Base-by-base conservation (phyloP, 53 echinoderm and acorn worm genomes). In the Echinometra lucunter region DNA sequence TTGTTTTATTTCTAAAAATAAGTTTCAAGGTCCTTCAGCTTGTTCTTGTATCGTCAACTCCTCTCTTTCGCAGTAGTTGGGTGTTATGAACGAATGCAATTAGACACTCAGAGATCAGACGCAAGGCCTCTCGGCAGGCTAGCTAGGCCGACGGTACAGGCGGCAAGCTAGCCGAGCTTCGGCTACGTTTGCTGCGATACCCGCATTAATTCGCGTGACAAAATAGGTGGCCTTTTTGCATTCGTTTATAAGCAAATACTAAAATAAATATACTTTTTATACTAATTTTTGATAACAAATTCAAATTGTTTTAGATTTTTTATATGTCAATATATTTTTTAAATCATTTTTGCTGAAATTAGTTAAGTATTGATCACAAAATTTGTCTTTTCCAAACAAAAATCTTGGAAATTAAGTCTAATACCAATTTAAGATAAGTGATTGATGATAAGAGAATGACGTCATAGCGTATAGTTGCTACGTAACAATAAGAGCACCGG, bases 391-490 rank as follows among this genome's bases (percentile, higher is more conserved):
- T 1, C 21, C 63, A 63, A 63, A 40, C 21, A 78, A 17, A 78
- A 42, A 40, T 18, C 19, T 21, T 78, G 78, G 5, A 18, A 28
- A 10, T 11, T n/a, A 18, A 53, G 55, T 7, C 88, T 88, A 57
- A 12, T 9, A 85, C 2, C 10, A 32, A 55, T 88, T 53, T 88
- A 2, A 53, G 40, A 88, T 88, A 55, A 88, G 88, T 88, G 88
- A 88, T 88, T 88, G 88, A 53, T 88, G 32, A 32, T 53, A 17
- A 32, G 32, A 53, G 57, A 34, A 88, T 88, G 88, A 88, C 88
- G 88, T 88, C 88, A 88, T 88, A 88, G 88, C 88, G 88, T 88
- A 17, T 16, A 88, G 88, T 88, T 88, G 88, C 88, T 88, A 88
- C 88, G 88, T 35, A 17, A 32, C 57, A 53, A 45, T 53, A 30